A percentile compares a stretch with the other conserved stretches of the same genome.
Evolutionary conservation across 2,888 invertebrate species (phyloP).

Genomic region (Drepanosiphum platanoidis): DNA sequence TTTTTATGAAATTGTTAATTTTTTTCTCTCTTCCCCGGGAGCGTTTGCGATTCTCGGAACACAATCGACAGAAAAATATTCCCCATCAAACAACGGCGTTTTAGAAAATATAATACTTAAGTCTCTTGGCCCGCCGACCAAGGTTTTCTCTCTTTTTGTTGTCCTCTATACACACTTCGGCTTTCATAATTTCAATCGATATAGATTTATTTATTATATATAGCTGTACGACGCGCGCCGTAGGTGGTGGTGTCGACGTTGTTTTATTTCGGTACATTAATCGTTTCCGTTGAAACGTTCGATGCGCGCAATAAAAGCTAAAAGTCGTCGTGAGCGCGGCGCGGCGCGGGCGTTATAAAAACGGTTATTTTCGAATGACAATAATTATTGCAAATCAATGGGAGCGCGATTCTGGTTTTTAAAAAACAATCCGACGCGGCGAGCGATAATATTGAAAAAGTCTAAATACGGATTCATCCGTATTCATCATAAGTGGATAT

Average conservation of each 20-base stretch:
- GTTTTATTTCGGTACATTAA: neutral
- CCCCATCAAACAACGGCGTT: neutral
- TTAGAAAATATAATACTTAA: neutral
- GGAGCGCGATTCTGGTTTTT: too few species aligned
- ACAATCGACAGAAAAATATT: neutral
- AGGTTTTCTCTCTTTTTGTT: neutral
- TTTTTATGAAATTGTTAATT: neutral
- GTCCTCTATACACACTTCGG: neutral
- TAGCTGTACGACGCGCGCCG: too few species aligned
- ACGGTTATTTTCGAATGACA: too few species aligned
- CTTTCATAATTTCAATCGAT: neutral
- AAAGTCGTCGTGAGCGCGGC: too few species aligned
- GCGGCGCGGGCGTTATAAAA: too few species aligned
- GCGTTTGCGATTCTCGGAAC: neutral
- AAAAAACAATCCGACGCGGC: too few species aligned
- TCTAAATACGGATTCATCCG: too few species aligned
- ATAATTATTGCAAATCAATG: too few species aligned
- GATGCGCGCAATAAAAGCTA: neutral
- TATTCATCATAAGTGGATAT: too few species aligned
- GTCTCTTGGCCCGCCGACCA: neutral
- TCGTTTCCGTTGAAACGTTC: neutral
- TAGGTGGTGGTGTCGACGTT: neutral
- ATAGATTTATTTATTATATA: neutral
- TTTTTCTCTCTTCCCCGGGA: neutral
- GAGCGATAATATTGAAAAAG: too few species aligned